phyloP scores from a whole-genome alignment of 2,113 vertebrate species.

The Cyprinus carpio region DNA sequence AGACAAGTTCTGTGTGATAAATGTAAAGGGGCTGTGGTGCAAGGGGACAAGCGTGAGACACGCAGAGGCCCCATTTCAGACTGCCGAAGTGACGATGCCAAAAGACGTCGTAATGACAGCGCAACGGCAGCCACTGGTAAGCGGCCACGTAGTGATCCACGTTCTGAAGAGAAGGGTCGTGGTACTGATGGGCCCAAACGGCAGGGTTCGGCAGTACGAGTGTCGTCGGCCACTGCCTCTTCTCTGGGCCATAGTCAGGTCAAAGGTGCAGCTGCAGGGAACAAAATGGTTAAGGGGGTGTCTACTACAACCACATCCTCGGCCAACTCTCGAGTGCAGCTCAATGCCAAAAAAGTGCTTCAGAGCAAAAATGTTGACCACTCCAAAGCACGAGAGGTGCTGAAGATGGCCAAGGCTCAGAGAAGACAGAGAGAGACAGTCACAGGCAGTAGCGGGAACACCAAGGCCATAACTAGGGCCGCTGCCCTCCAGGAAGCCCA shows the following conservation, averaged over 20 bases:
- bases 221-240: slow-evolving; percentile 72
- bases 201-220: slow-evolving; percentile 80
- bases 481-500: slow-evolving; percentile 82
- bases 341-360: slow-evolving; percentile 90
- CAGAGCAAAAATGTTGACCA: slow-evolving; percentile 90
- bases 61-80: slow-evolving; percentile 82
- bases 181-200: slow-evolving; percentile 77
- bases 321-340: slow-evolving; percentile 77
- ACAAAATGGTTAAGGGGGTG: slow-evolving; percentile 81
- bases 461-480: slow-evolving; percentile 63
- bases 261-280: slow-evolving; percentile 70
- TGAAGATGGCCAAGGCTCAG: slow-evolving; percentile 88
- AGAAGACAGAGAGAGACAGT: slow-evolving; percentile 79
- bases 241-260: slow-evolving; percentile 73
- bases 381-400: slow-evolving; percentile 86
- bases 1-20: slow-evolving; percentile 97
- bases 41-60: slow-evolving; percentile 82
- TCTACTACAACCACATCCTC: slow-evolving; percentile 70
- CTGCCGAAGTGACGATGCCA: slow-evolving; percentile 84
- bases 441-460: slow-evolving; percentile 36
- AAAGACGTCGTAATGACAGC: slow-evolving; percentile 83
- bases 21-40: slow-evolving; percentile 89
- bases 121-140: slow-evolving; percentile 84
- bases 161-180: slow-evolving; percentile 84
- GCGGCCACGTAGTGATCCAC: slow-evolving; percentile 86